Evolutionary conservation across 2,797 vertebrate genomes (phyloP).

Genomic region (Pangasius krempfi): DNA sequence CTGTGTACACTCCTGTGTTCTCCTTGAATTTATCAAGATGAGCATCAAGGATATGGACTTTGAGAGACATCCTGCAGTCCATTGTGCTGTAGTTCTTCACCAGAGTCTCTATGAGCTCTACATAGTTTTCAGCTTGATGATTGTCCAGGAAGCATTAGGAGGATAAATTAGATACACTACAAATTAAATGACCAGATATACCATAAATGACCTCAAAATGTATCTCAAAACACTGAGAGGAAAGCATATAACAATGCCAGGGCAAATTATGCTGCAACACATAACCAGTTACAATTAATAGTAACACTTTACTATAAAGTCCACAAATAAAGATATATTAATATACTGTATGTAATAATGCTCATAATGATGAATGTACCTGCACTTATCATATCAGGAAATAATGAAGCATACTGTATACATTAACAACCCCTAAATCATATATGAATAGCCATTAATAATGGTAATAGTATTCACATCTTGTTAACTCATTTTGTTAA

Average conservation of each 20-base stretch:
- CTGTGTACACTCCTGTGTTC: too few relatives aligned
- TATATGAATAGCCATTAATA: not conserved
- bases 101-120: too few relatives aligned
- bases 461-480: not conserved
- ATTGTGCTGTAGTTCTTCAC: too few relatives aligned
- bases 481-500: not conserved
- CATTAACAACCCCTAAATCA: not conserved
- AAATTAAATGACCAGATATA: not conserved
- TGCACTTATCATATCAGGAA: not conserved
- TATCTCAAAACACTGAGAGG: not conserved
- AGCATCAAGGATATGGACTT: too few relatives aligned
- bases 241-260: not conserved
- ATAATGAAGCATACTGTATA: not conserved
- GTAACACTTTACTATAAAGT: not conserved
- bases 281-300: not conserved
- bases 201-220: not conserved
- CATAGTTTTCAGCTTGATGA: too few relatives aligned
- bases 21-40: too few relatives aligned
- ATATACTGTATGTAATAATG: not conserved
- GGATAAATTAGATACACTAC: not conserved
- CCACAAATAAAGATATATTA: not conserved
- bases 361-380: not conserved
- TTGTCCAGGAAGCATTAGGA: too few relatives aligned
- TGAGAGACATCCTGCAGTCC: too few relatives aligned
- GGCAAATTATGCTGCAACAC: not conserved